A percentile compares a stretch with the other conserved stretches of the same genome.
phyloP scores from a whole-genome alignment of 2,888 invertebrate genomes.

The Trileptium ribeirensis region DNA sequence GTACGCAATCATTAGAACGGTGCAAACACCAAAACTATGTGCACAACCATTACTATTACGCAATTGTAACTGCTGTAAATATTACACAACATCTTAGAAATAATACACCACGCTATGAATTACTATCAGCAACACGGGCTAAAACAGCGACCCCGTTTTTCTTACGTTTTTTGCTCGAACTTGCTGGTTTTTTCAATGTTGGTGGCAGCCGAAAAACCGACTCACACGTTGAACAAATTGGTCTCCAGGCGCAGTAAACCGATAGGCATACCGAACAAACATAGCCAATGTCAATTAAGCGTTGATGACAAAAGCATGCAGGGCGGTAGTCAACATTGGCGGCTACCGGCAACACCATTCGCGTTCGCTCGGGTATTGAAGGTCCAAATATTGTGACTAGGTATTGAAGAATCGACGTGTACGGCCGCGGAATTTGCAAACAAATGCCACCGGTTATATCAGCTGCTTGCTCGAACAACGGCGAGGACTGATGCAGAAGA shows the following conservation, averaged over 20 bases:
- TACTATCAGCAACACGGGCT: no score
- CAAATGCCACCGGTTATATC: constrained; percentile 91
- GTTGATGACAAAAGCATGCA: constrained; percentile 93
- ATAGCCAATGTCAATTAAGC: constrained; percentile 87
- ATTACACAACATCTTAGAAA: no score
- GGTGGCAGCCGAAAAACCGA: constrained; percentile 2
- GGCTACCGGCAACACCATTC: not conserved
- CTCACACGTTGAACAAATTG: constrained; percentile 84
- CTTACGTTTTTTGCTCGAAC: no score
- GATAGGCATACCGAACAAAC: constrained; percentile 96
- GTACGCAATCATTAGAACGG: no score
- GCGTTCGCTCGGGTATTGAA: not conserved
- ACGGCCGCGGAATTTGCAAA: constrained; percentile 73
- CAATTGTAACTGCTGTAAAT: no score
- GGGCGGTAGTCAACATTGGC: constrained; percentile 74
- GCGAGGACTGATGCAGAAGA: constrained; percentile 62
- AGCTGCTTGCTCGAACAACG: constrained; percentile 61
- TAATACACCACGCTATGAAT: no score
- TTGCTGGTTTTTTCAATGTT: no score
- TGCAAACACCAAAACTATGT: no score
- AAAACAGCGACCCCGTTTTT: no score
- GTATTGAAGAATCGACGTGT: constrained; percentile 78
- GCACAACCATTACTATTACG: no score
- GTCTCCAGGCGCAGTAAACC: constrained; percentile 92
- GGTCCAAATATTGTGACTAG: constrained; percentile 57